Evolutionary conservation across 2,797 vertebrate species (phyloP), one percentile per base, ranked within the genome.

Genomic region (Erpetoichthys calabaricus): DNA sequence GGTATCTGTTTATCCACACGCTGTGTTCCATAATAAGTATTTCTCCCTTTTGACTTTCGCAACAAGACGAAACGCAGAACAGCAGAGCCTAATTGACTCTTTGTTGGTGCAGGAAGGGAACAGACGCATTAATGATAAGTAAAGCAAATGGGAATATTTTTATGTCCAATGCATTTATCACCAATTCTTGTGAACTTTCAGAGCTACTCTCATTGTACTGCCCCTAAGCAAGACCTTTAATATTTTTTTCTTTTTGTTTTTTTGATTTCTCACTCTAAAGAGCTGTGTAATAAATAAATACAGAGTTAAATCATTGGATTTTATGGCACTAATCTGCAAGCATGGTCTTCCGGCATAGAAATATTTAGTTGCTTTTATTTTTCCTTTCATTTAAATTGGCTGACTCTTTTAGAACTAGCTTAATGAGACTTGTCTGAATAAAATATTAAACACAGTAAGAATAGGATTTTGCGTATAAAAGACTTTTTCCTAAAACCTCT

Each of bases 161-260:
- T 60, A 44, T 51, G 42, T 25, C 62, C 53, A 44, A 59, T 67
- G 58, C 65, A 59, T 70, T 70, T 71, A 64, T 64, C 60, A 75
- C 65, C 64, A 59, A 62, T 57, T 47, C 46, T 6, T 47, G 64
- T 65, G 51, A 7, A 8, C 51, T 53, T 25, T 52, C 6, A 9
- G 10, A 51, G 6, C 47, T 42, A 42, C 53, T 54, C 10, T 57
- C 55, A 65, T 44, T 68, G 65, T 74, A 64, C 25, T 25, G 25
- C 78, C 80, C 76, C 63, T 66, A 53, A 71, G 82, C 73, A 45
- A 77, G 69, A 80, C 78, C 79, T 83, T 80, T 80, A 75, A 80
- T 82, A 80, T 86, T 67, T 25, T 25, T 25, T 25, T 25, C 25
- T 25, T 25, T 25, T 25, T 25, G 25, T 25, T 25, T 25, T 67